Conservation (phyloP, 2,888 invertebrate genomes). For the Micropterix aruncella region DNA sequence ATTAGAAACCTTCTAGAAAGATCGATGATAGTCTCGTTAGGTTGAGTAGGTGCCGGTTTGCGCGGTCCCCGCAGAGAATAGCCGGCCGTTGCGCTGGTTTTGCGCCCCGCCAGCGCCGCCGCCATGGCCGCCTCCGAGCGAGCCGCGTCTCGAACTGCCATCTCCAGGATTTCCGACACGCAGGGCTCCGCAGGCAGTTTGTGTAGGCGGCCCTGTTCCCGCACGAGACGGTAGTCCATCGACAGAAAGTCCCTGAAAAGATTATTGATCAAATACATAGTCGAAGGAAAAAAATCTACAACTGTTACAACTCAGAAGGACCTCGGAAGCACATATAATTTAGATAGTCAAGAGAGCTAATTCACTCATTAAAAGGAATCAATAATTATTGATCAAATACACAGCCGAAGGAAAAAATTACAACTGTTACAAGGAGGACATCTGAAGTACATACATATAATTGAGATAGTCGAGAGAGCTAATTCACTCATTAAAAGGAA, state of each 20-base stretch:
- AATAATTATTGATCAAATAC: too few relatives aligned
- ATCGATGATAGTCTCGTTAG: conserved; percentile 19
- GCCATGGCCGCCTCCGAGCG: conserved; percentile 17
- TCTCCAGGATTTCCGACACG: conserved; percentile 32
- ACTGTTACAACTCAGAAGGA: too few relatives aligned
- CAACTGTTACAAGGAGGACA: too few relatives aligned
- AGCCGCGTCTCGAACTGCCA: conserved; percentile 35
- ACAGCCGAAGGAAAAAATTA: too few relatives aligned
- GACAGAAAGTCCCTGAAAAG: conserved; percentile 27
- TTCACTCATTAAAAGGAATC: too few relatives aligned
- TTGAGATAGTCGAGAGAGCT: too few relatives aligned
- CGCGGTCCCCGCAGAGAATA: not conserved
- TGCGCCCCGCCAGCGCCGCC: not conserved
- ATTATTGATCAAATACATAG: not conserved
- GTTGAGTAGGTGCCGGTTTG: not conserved
- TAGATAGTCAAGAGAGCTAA: too few relatives aligned
- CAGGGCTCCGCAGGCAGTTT: conserved; percentile 29
- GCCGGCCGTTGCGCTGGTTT: not conserved
- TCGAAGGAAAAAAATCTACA: too few relatives aligned
- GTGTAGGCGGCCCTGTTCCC: conserved; percentile 30
- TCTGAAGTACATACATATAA: too few relatives aligned
- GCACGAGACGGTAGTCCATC: conserved; percentile 35
- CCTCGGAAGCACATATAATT: too few relatives aligned
- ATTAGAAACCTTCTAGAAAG: conserved; percentile 27
- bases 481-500: too few relatives aligned